A percentile compares a stretch with the other conserved stretches of the same genome.
phyloP scores from a whole-genome alignment of 2,113 vertebrate genomes.

The Nibea albiflora region DNA sequence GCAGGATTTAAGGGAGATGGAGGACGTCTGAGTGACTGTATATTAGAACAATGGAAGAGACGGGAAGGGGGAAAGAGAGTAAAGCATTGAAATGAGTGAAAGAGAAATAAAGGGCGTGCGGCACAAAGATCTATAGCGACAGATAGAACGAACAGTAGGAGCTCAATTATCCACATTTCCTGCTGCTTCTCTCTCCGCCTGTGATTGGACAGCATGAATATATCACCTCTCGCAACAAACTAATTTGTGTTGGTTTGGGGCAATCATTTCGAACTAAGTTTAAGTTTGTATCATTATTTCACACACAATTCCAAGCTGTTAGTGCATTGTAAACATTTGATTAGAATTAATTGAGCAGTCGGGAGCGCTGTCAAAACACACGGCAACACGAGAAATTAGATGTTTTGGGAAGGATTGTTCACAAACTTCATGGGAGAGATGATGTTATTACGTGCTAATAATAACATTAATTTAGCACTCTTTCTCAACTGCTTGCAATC shows the following conservation, averaged over 20 bases:
- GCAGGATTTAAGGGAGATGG: not conserved
- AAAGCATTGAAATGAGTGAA: not conserved
- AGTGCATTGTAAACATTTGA: slow-evolving; percentile 76
- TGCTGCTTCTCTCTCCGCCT: slow-evolving; percentile 57
- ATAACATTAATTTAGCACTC: slow-evolving; percentile 68
- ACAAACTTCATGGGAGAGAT: slow-evolving; percentile 63
- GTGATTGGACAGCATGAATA: slow-evolving; percentile 66
- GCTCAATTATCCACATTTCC: slow-evolving; percentile 74
- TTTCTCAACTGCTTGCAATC: slow-evolving; percentile 35
- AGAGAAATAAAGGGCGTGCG: slow-evolving; percentile 14
- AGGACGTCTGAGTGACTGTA: not conserved
- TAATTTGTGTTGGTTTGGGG: slow-evolving; percentile 75
- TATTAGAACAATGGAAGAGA: slow-evolving; percentile 14
- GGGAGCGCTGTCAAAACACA: slow-evolving; percentile 59
- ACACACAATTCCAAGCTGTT: slow-evolving; percentile 62
- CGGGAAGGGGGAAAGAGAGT: not conserved
- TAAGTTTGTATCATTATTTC: slow-evolving; percentile 65
- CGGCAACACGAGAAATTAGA: slow-evolving; percentile 41
- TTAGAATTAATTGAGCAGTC: slow-evolving; percentile 73
- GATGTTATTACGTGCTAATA: slow-evolving; percentile 68
- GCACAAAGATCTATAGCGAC: slow-evolving; percentile 38
- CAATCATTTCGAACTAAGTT: slow-evolving; percentile 69
- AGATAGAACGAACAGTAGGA: slow-evolving; percentile 59
- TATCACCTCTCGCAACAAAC: slow-evolving; percentile 51
- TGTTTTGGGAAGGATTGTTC: slow-evolving; percentile 54